A percentile compares a stretch with the other conserved stretches of the same genome.
Evolutionary conservation across 2,888 invertebrate species (phyloP).

Genomic region (Theretra japonica): DNA sequence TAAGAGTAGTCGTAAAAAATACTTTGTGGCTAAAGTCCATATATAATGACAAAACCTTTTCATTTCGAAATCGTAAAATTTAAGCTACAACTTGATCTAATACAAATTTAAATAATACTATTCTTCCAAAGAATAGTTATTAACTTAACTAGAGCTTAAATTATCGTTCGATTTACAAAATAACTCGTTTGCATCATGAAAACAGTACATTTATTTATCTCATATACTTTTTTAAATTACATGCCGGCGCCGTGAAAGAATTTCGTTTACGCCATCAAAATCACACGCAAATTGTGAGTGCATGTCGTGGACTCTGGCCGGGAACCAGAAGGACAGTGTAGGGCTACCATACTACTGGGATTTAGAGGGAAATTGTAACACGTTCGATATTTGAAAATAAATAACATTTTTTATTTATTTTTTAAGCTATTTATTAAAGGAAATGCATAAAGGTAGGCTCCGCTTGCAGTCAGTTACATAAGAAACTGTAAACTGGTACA

Average conservation of each 20-base stretch:
- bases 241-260: conserved; percentile 34
- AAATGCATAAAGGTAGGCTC: too few species aligned
- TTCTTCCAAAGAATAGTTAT: too few species aligned
- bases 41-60: too few species aligned
- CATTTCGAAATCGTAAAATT: too few species aligned
- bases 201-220: background rate
- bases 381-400: background rate
- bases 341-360: conserved; percentile 38
- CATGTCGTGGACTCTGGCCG: conserved; percentile 41
- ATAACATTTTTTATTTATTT: background rate
- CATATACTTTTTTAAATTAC: conserved; percentile 43
- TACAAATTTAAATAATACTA: too few species aligned
- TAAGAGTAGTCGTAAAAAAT: too few species aligned
- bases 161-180: too few species aligned
- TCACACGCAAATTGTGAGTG: conserved; percentile 65
- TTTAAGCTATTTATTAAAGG: background rate
- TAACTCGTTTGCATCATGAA: background rate
- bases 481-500: background rate
- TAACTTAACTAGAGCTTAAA: too few species aligned
- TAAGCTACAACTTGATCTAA: too few species aligned
- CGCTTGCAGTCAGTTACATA: too few species aligned
- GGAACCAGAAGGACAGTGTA: conserved; percentile 33
- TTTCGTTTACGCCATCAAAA: conserved; percentile 52
- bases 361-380: background rate
- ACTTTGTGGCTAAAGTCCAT: too few species aligned